Base-by-base conservation (phyloP, 2,888 invertebrate species). In the Ichneumon xanthorius region DNA sequence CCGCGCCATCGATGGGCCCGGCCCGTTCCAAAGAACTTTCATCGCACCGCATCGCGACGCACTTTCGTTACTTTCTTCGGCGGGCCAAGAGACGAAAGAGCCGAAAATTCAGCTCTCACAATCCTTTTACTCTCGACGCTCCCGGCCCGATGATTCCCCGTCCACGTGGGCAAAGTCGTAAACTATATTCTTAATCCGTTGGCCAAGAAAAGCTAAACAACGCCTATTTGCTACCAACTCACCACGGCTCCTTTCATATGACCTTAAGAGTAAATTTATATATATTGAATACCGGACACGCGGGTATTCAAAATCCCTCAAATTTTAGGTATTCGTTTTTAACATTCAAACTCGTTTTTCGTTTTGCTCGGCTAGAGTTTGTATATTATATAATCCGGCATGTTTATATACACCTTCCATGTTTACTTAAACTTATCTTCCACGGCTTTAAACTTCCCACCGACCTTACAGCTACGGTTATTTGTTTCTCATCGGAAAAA, bases 61-160 rank as follows among this genome's bases (percentile, higher is more conserved):
- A 92, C 92, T 92, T 92, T 92, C 92, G 89, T 92, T 90, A 91
- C 92, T 92, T 92, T 92, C 92, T 92, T 92, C 73, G 90, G 90
- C 90, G 89, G 45, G 90, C 88, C 90, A 90, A 91, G 90, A 91
- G 90, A 40, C 87, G 91, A 91, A 91, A 92, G 89, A 90, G 89
- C 78, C 81, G 84, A 84, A 86, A 84, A 82, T 87, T 79, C 85
- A 83, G 76, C 85, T 82, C 71, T 80, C 73, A 80, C 84, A 4
- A 68, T 83, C 83, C 80, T 83, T 84, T 79, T 76, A 84, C 87
- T 86, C 85, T 82, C 70, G 16, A 50, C 40, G 37, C 33, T 50
- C 48, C 14, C 50, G 22, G 26, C 19, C 19, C 9, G 50, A 22
- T 26, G 6, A 22, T 67, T 40, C 68, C 14, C 14, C 45, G 45